These are phyloP conservation scores for Lasioglossum morio DNA, from an alignment of 2,888 invertebrate species.

Conservation along the genomic window DNA sequence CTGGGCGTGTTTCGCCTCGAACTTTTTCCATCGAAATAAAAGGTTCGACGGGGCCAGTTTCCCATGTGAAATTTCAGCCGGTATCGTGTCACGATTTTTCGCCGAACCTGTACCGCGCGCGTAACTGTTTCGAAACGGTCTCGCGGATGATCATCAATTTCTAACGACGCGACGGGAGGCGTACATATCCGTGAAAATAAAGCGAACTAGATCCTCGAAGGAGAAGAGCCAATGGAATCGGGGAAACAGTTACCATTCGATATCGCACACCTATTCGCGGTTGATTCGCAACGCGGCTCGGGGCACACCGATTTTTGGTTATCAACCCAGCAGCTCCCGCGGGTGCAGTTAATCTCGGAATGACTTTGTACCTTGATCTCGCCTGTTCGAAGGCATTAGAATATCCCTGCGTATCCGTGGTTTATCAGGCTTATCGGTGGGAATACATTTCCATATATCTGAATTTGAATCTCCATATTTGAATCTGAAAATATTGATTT, in stretches of 20 bases:
- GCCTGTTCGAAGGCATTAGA: conserved; percentile 66
- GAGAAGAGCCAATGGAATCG: conserved; percentile 9
- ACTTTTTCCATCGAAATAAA: conserved; percentile 28
- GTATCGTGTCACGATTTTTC: conserved; percentile 16
- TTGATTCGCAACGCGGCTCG: conserved; percentile 29
- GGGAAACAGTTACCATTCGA: conserved; percentile 5
- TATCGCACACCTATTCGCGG: conserved; percentile 25
- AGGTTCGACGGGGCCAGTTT: background rate
- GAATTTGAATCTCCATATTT: conserved; percentile 74
- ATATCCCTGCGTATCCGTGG: conserved; percentile 71
- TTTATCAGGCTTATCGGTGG: conserved; percentile 74
- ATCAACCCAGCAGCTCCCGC: conserved; percentile 53
- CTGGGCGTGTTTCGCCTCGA: conserved; percentile 4
- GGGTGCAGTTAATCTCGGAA: conserved; percentile 68
- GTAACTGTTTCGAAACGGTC: conserved; percentile 14
- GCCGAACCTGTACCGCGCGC: no score
- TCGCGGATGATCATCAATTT: conserved; percentile 4
- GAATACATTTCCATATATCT: conserved; percentile 77
- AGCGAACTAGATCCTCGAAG: conserved; percentile 23
- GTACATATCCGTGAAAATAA: conserved; percentile 10
- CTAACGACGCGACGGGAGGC: conserved; percentile 10
- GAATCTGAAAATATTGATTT: conserved; percentile 76
- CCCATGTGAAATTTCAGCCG: conserved; percentile 39
- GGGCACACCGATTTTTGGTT: conserved; percentile 65
- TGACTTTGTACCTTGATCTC: conserved; percentile 71